Conservation (phyloP, 2,888 invertebrate species). For the Pogonocherus hispidulus region DNA sequence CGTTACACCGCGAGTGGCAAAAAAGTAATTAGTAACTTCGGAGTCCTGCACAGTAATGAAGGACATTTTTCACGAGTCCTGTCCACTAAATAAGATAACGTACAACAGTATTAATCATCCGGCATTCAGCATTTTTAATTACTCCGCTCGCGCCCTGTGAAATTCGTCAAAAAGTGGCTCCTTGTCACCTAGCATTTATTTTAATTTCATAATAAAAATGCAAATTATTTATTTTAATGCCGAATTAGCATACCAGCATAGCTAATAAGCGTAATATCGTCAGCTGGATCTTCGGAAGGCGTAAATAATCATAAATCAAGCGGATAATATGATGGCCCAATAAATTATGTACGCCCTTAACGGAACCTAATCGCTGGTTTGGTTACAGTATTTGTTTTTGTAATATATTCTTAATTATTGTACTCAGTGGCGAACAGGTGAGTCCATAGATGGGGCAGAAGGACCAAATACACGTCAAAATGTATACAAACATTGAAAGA, state of each 20-base stretch:
- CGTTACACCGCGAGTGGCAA: not conserved
- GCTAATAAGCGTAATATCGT: slow-evolving; percentile 41
- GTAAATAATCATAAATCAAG: slow-evolving; percentile 57
- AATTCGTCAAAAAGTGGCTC: slow-evolving; percentile 13
- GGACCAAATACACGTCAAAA: too few species aligned
- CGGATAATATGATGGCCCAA: slow-evolving; percentile 49
- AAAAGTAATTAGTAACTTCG: slow-evolving; percentile 12
- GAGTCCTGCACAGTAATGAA: not conserved
- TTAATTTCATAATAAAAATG: slow-evolving; percentile 45
- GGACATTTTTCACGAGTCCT: slow-evolving; percentile 13
- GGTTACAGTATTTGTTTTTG: slow-evolving; percentile 41
- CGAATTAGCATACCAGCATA: slow-evolving; percentile 44
- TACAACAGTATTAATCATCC: slow-evolving; percentile 17
- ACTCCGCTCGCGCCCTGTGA: not conserved
- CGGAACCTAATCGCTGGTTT: slow-evolving; percentile 39
- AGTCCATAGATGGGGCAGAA: too few species aligned
- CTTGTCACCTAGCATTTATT: slow-evolving; percentile 27
- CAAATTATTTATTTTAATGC: slow-evolving; percentile 34
- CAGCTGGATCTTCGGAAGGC: slow-evolving; percentile 52
- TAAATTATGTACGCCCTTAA: slow-evolving; percentile 49
- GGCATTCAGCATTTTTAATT: slow-evolving; percentile 17
- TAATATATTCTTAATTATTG: slow-evolving; percentile 22
- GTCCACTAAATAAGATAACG: slow-evolving; percentile 9
- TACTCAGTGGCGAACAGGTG: too few species aligned
- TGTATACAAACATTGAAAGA: too few species aligned